A percentile compares a stretch with the other conserved stretches of the same genome.
phyloP scores from a whole-genome alignment of 2,113 vertebrate species.

The Mustela nigripes region DNA sequence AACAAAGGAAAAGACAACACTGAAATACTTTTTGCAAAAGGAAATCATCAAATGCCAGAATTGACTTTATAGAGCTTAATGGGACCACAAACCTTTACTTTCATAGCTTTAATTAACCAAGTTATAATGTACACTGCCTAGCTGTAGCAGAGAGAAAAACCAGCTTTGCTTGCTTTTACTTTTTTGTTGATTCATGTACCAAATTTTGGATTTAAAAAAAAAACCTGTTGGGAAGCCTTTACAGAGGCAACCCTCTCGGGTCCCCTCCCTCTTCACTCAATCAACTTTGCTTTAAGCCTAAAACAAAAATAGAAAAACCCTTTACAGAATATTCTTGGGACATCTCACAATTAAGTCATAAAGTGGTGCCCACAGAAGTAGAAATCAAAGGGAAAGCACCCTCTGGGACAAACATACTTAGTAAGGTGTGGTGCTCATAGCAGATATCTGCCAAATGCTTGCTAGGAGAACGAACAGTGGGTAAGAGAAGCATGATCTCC shows the following conservation, averaged over 20 bases:
- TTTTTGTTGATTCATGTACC: not conserved
- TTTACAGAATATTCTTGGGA: not conserved
- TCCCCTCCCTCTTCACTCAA: not conserved
- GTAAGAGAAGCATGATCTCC: not conserved
- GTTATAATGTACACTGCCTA: not conserved
- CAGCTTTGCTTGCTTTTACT: conserved; percentile 1
- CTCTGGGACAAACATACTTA: not conserved
- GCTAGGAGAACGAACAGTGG: not conserved
- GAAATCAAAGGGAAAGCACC: conserved; percentile 12
- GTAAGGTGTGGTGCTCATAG: not conserved
- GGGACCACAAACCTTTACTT: conserved; percentile 24
- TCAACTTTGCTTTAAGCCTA: not conserved
- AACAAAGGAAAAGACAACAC: conserved; percentile 22
- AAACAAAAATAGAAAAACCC: not conserved
- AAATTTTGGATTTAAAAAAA: not conserved
- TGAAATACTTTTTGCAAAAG: conserved; percentile 45
- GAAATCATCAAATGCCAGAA: conserved; percentile 45
- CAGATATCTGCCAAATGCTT: not conserved
- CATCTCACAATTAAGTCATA: not conserved
- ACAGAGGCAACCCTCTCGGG: not conserved
- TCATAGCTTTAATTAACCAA: not conserved
- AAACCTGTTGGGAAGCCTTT: not conserved
- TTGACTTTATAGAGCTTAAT: not conserved
- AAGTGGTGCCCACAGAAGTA: not conserved
- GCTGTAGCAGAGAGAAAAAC: not conserved